These are phyloP conservation scores for Drosophila virilis DNA, from an alignment of 1,140 invertebrate species.

Conservation along the genomic window DNA sequence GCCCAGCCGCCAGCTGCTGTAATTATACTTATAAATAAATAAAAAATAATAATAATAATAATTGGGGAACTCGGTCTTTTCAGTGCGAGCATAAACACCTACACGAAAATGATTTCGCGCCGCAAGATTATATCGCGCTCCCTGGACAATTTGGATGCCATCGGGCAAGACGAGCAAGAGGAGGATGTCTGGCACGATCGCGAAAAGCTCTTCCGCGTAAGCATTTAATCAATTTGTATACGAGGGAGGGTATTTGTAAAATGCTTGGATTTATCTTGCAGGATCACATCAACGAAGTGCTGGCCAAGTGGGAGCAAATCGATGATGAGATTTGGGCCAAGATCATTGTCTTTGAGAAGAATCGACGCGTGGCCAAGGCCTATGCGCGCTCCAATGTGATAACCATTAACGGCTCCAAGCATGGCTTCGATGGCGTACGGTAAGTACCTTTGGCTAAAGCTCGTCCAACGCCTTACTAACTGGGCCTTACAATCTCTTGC, in stretches of 20 bases:
- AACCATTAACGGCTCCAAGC: constrained; percentile 96
- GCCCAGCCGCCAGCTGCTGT: constrained; percentile 15
- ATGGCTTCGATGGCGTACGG: constrained; percentile 98
- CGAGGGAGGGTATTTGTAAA: no score
- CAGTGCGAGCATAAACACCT: constrained; percentile 39
- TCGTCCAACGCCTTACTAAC: background rate
- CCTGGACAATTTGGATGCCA: constrained; percentile 93
- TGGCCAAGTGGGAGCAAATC: constrained; percentile 98
- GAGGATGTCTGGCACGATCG: constrained; percentile 97
- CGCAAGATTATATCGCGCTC: constrained; percentile 95
- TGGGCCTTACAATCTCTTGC: background rate
- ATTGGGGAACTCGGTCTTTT: constrained; percentile 57
- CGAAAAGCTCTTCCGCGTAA: constrained; percentile 96
- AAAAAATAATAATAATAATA: constrained; percentile 52
- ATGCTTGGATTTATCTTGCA: constrained; percentile 81
- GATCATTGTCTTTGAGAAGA: constrained; percentile 97
- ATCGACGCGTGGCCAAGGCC: constrained; percentile 96
- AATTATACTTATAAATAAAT: constrained; percentile 35
- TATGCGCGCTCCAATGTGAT: constrained; percentile 96
- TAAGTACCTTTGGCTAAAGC: constrained; percentile 82
- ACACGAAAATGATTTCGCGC: constrained; percentile 92
- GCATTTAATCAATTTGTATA: constrained; percentile 40
- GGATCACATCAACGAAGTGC: constrained; percentile 98
- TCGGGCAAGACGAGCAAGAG: constrained; percentile 90
- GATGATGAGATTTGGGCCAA: constrained; percentile 99